Evolutionary conservation across 2,797 vertebrate genomes (phyloP).

Genomic region (Halcyon badia): DNA sequence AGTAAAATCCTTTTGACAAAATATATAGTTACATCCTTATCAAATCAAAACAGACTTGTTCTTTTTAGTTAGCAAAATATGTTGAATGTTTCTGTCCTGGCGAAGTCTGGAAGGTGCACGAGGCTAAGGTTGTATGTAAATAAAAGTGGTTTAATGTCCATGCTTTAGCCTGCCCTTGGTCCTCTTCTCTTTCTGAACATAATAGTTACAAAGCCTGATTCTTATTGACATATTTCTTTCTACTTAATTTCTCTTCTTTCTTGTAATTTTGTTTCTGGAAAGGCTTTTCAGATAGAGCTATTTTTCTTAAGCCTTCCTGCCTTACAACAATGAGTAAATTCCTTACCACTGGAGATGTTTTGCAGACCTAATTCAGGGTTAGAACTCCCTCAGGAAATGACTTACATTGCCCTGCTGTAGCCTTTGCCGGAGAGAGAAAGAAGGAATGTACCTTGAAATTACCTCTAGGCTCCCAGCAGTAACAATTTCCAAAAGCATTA

Average conservation of each 20-base stretch:
- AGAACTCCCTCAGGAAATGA: neutral
- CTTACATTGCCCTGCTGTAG: neutral
- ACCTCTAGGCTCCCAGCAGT: neutral
- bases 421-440: neutral
- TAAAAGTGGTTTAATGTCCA: neutral
- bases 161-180: neutral
- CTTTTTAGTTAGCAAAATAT: neutral
- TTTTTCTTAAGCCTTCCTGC: constrained; percentile 13
- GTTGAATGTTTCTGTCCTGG: neutral
- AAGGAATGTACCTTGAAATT: constrained; percentile 15
- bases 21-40: neutral
- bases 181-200: neutral
- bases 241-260: neutral
- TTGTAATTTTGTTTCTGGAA: neutral
- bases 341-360: neutral
- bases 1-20: neutral
- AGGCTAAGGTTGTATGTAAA: neutral
- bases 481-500: neutral
- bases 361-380: neutral
- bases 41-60: neutral
- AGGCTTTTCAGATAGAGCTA: neutral
- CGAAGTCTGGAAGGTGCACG: neutral
- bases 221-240: neutral
- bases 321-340: neutral
- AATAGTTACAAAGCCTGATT: neutral